phyloP scores from a whole-genome alignment of 2,888 invertebrate species.

The Stramonita haemastoma region DNA sequence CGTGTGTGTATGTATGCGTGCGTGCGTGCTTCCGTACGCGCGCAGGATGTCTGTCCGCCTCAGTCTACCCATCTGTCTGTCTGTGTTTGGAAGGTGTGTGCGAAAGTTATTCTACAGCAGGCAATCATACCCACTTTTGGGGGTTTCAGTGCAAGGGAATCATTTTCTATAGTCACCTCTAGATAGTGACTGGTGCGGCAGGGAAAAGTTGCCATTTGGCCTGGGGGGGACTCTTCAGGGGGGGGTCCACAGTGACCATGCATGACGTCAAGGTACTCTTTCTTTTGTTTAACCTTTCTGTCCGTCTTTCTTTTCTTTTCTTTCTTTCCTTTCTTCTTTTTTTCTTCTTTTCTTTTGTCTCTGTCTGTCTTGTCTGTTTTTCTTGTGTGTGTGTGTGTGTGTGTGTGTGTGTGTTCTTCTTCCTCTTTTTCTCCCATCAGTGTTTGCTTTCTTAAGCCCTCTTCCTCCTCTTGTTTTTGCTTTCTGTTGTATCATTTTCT shows the following conservation, averaged over 20 bases:
- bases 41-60: too few species aligned
- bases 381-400: slow-evolving; percentile 26
- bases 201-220: too few species aligned
- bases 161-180: too few species aligned
- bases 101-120: too few species aligned
- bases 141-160: too few species aligned
- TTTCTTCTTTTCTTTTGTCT: neutral
- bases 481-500: too few species aligned
- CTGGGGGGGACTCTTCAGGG: neutral
- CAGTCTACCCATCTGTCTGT: too few species aligned
- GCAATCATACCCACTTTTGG: too few species aligned
- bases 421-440: neutral
- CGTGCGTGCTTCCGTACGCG: too few species aligned
- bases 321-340: neutral
- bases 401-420: neutral
- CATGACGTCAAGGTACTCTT: neutral
- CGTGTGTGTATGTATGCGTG: too few species aligned
- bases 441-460: neutral
- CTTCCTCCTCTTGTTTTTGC: neutral
- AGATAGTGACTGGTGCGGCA: too few species aligned
- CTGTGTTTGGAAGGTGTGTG: too few species aligned
- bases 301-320: neutral
- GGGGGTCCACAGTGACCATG: neutral
- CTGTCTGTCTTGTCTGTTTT: neutral
- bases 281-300: neutral